Conservation (phyloP, 2,113 vertebrate genomes). For the Diphyllodes magnificus region DNA sequence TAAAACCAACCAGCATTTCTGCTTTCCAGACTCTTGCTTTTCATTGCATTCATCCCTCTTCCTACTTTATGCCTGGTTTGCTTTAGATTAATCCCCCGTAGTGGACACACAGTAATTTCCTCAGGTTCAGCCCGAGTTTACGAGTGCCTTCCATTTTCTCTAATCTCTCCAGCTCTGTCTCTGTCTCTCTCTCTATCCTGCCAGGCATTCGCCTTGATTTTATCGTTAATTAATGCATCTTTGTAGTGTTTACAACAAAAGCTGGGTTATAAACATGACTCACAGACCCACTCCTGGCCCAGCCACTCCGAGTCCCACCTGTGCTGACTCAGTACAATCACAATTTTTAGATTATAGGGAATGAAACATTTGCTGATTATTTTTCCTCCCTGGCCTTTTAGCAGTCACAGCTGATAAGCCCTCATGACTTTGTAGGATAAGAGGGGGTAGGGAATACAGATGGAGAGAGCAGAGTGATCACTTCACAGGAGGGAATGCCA, state of each 20-base stretch:
- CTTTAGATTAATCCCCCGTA: neutral
- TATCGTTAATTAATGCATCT: neutral
- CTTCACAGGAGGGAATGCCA: neutral
- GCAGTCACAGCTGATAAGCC: neutral
- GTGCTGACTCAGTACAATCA: neutral
- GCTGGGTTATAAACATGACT: neutral
- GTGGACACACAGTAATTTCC: neutral
- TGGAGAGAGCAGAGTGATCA: neutral
- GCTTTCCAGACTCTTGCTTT: neutral
- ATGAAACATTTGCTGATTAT: neutral
- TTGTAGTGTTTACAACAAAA: neutral
- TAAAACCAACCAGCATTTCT: neutral
- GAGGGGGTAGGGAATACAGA: neutral
- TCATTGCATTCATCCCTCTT: neutral
- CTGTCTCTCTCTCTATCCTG: neutral
- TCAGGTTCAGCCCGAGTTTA: neutral
- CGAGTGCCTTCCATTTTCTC: neutral
- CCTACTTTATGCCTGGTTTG: neutral
- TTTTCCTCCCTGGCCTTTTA: neutral
- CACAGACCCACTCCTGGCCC: neutral
- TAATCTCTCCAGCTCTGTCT: neutral
- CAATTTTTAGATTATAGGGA: neutral
- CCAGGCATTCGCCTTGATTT: neutral
- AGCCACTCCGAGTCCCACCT: neutral
- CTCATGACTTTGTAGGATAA: neutral